These are phyloP conservation scores for Heliocidaris erythrogramma DNA, from an alignment of 35 echinoderm and acorn worm genomes.

Conservation along the genomic window DNA sequence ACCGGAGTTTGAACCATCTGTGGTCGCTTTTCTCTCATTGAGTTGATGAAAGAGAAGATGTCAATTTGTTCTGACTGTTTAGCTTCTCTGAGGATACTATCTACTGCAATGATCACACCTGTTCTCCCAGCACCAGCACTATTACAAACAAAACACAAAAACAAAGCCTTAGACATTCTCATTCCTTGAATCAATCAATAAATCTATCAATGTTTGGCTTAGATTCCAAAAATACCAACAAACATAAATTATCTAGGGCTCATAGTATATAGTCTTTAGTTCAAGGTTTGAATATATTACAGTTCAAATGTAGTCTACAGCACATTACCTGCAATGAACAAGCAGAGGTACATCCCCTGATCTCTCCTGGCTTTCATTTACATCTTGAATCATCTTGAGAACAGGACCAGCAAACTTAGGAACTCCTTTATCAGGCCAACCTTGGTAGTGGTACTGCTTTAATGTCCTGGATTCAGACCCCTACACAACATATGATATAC, in stretches of 20 bases:
- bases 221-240: not conserved
- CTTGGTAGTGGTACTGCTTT: slow-evolving; percentile 68
- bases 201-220: not conserved
- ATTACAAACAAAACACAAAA: not conserved
- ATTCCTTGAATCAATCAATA: not conserved
- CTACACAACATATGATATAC: not conserved
- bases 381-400: slow-evolving; percentile 36
- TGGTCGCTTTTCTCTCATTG: slow-evolving; percentile 68
- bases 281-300: not conserved
- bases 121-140: slow-evolving; percentile 94
- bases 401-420: slow-evolving; percentile 70
- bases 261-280: no score
- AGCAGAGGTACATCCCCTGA: slow-evolving; percentile 51
- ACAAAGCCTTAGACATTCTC: not conserved
- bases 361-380: slow-evolving; percentile 11
- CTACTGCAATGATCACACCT: slow-evolving; percentile 77
- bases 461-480: slow-evolving; percentile 4
- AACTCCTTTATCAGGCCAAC: slow-evolving; percentile 76
- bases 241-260: no score
- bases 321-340: slow-evolving; percentile 78
- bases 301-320: not conserved
- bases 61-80: slow-evolving; percentile 35
- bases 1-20: slow-evolving; percentile 81
- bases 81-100: slow-evolving; percentile 62
- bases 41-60: slow-evolving; percentile 73